Base-by-base conservation (phyloP, 2,888 invertebrate genomes). In the Lepidochrysops patricia region DNA sequence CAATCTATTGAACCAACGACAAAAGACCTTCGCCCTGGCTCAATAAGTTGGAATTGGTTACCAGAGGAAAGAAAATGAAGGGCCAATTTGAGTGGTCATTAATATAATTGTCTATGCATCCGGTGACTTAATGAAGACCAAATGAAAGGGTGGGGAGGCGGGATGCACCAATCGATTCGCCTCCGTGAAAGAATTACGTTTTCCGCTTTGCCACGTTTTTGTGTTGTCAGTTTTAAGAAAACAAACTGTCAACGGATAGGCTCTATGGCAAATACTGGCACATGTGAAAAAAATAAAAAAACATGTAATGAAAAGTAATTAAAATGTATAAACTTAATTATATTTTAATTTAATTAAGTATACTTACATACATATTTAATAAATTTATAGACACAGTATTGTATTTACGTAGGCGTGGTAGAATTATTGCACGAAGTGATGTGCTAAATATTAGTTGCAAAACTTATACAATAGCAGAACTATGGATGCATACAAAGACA, bases 71-170 rank as follows among this genome's bases (percentile, higher is more conserved):
- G 74, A 74, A 75, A 76, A 73, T 70, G 71, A 71, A 72, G 73
- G 64, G 79, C 82, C 68, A 60, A 68, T 73, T 76, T 73, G 68
- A 68, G 72, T 83, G 85, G 85, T 77, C 75, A 80, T 80, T 77
- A 79, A 76, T 72, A 77, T 82, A 83, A 84, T 82, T 79, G 74
- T 74, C 68, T 71, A 74, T 69, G 84, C 85, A 84, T 87, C 86
- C 86, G 84, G 83, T 70, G 71, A 63, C 67, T 74, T 86, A 87
- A 87, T 87, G 82, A 85, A 79, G 76, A 84, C 85, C 87, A 86
- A 86, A 84, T 87, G 87, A 84, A 76, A 77, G 84, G 82, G 83
- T 84, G 78, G 75, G 66, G 71, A 70, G 57, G 62, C 62, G 63
- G 61, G 66, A 54, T 54, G 72, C 69, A 73, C 60, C 83, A 87